Percentiles rank a stretch among this genome's conserved stretches.
Conservation (phyloP, 2,888 invertebrate species). For the Sarcophaga rosellei region DNA sequence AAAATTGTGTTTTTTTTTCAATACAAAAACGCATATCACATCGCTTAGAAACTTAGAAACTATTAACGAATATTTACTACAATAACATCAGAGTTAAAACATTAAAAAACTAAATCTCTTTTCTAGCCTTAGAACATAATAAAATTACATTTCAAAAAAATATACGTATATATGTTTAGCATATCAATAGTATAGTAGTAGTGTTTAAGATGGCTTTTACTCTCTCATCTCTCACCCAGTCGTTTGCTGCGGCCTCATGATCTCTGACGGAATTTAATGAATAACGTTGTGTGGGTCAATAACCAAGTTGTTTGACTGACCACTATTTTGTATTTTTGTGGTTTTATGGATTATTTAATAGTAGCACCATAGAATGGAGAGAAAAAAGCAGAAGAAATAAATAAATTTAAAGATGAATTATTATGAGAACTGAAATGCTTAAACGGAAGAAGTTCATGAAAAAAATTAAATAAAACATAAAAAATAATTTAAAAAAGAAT, state of each 20-base stretch:
- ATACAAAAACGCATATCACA: conserved; percentile 6
- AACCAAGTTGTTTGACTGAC: conserved; percentile 48
- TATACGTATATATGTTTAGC: conserved; percentile 21
- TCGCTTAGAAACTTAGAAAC: not conserved
- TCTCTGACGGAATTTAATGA: not conserved
- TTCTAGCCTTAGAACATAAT: not conserved
- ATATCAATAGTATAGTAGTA: conserved; percentile 15
- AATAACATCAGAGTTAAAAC: not conserved
- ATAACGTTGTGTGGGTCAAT: conserved; percentile 52
- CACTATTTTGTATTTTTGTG: not conserved
- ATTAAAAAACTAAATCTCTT: not conserved
- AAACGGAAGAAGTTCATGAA: not conserved
- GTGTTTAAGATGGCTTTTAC: not conserved
- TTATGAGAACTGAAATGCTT: not conserved
- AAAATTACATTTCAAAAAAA: conserved; percentile 26
- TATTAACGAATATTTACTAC: not conserved
- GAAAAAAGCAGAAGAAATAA: not conserved
- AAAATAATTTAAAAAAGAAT: too few relatives aligned
- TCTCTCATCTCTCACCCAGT: not conserved
- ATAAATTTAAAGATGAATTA: not conserved
- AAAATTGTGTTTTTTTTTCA: not conserved
- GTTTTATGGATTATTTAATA: conserved; percentile 26
- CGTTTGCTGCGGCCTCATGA: not conserved
- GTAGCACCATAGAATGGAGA: not conserved
- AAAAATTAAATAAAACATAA: not conserved